Evolutionary conservation across 2,888 invertebrate species (phyloP), one percentile per base, ranked within the genome.

Genomic region (Drosophila quinaria): DNA sequence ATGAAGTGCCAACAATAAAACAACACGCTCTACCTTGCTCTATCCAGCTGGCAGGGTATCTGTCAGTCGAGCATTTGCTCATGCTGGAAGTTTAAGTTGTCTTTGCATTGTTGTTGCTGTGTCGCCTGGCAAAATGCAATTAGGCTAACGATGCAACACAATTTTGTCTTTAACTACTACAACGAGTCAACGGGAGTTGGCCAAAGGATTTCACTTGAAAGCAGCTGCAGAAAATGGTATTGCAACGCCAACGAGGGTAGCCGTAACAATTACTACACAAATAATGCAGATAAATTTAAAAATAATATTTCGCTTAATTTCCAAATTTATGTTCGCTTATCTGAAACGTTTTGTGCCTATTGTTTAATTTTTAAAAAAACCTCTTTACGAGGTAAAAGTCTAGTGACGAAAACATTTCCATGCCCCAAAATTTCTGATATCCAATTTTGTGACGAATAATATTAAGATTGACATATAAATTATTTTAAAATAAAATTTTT

Each of bases 91-190:
- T 13, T n/a, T 25, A 5, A 37, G 19, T 39, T 58, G 65, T 56
- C 46, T 50, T 50, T 50, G 33, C 49, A 33, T 19, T 50, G 49
- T 52, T 72, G 76, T 72, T 75, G 69, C 56, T 64, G 46, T 80
- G 74, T 63, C 62, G 68, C 63, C 65, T 79, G 60, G 82, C 68
- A 77, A 80, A 89, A 89, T 89, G 89, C 89, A 87, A 89, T 87
- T 87, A 87, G 86, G 76, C 82, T 87, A 87, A 87, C 89, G 86
- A 87, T 89, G 87, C 88, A 89, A 80, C 87, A 78, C 89, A 89
- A 86, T 89, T 86, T 86, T 70, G 74, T 81, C 77, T 80, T 82
- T 83, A 82, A 86, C 87, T 80, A 70, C 64, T 33, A 61, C 41
- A 72, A 58, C 52, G 64, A 59, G 52, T 35, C 47, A 22, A 4